A percentile compares a stretch with the other conserved stretches of the same genome.
Evolutionary conservation across 2,113 vertebrate species (phyloP).

Genomic region (Cairina moschata): DNA sequence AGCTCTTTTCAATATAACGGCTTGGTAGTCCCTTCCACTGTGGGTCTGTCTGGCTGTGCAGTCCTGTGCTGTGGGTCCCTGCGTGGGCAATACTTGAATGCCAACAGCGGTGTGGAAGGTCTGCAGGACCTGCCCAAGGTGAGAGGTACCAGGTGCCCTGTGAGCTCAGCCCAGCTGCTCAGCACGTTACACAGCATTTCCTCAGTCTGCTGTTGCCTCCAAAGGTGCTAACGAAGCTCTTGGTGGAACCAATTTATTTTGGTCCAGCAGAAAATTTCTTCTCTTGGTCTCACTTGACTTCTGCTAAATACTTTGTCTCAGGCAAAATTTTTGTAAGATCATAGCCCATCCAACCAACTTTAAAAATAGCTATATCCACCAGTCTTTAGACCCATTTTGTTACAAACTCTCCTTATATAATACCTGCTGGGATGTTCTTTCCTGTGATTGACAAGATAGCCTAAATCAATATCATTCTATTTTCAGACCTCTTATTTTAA

Average conservation of each 20-base stretch:
- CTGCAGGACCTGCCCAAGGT: not conserved
- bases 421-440: not conserved
- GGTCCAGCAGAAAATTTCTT: not conserved
- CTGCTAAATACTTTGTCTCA: not conserved
- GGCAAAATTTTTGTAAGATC: not conserved
- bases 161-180: not conserved
- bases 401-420: not conserved
- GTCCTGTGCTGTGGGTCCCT: not conserved
- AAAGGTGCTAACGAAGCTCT: not conserved
- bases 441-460: conserved; percentile 36
- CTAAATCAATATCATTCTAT: conserved; percentile 46
- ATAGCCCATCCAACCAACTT: not conserved
- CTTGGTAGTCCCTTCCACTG: not conserved
- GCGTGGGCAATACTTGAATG: not conserved
- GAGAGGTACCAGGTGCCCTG: not conserved
- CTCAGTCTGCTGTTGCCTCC: not conserved
- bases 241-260: not conserved
- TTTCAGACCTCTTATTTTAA: conserved; percentile 51
- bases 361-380: not conserved
- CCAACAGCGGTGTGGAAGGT: fast-evolving
- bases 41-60: not conserved
- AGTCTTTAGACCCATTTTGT: not conserved
- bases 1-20: not conserved
- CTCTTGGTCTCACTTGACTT: not conserved
- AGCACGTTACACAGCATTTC: not conserved